Evolutionary conservation across 2,888 invertebrate genomes (phyloP).

Genomic region (Caradrina clavipalpis): DNA sequence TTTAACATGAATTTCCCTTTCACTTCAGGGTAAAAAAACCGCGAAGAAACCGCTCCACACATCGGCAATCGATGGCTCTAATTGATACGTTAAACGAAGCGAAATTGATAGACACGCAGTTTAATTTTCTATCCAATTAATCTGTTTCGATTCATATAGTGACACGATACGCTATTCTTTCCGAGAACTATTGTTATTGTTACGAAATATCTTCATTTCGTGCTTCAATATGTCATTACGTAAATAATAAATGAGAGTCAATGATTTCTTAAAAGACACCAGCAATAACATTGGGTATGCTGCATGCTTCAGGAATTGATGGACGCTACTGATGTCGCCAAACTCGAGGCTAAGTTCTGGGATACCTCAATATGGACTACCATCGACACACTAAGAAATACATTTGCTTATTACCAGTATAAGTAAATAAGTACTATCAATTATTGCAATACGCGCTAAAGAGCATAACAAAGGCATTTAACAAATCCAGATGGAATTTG

Average conservation of each 20-base stretch:
- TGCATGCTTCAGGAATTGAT: background rate
- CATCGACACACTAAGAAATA: background rate
- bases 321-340: background rate
- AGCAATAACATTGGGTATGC: background rate
- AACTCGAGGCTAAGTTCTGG: background rate
- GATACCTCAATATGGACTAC: background rate
- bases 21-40: slow-evolving; percentile 56
- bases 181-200: slow-evolving; percentile 41
- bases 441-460: slow-evolving; percentile 17
- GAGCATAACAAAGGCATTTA: slow-evolving; percentile 36
- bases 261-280: slow-evolving; percentile 17
- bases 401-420: background rate
- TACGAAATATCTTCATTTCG: slow-evolving; percentile 24
- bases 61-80: slow-evolving; percentile 66
- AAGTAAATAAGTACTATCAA: background rate
- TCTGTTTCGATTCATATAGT: slow-evolving; percentile 48
- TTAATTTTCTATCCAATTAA: slow-evolving; percentile 69
- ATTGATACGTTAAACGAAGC: slow-evolving; percentile 70
- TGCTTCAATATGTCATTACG: background rate
- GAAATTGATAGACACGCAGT: slow-evolving; percentile 74
- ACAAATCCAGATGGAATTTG: slow-evolving; percentile 24
- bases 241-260: slow-evolving; percentile 24
- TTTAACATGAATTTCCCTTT: slow-evolving; percentile 59
- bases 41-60: slow-evolving; percentile 50
- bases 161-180: slow-evolving; percentile 56